Base-by-base conservation (phyloP, 2,888 invertebrate species). In the Metacarcinus magister region DNA sequence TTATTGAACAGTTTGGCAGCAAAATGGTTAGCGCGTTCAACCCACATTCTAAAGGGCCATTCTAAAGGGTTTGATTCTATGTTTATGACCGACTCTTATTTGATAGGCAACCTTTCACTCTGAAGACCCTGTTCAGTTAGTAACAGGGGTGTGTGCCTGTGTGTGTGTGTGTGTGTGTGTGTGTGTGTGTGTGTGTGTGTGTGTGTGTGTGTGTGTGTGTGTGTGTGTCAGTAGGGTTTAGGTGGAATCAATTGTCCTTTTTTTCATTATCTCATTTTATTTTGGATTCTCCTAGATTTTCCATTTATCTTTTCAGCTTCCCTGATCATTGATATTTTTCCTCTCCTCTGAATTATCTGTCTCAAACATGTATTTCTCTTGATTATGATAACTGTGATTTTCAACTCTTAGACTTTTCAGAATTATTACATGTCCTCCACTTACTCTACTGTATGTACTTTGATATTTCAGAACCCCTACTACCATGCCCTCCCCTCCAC, bases 161-260 rank as follows among this genome's bases (percentile, higher is more conserved):
- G 32, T 7, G n/a, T 13, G 23, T 82, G 82, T 82, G 89, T 32
- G 89, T 89, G 89, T 89, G 89, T 32, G 89, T 89, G 89, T 13
- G 89, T 89, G 89, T 89, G 89, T 89, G 89, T 32, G 89, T 89
- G 89, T 89, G 89, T 32, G 89, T 89, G 89, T 32, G 89, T 89
- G 89, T 89, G 89, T 32, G 89, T 89, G 89, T 89, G 89, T 89
- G 89, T 89, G 89, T 89, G 89, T 89, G 89, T 89, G n/a, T 89
- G n/a, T 23, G 89, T 32, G 32, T 28, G 3, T 5, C 3, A 32
- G 32, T 28, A 13, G 16, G 16, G 4, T 89, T 2, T 89, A 89
- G 2, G 16, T 28, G 89, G 32, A 5, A 89, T 5, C 32, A 28
- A 4, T 23, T 82, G 7, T 43, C n/a, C 10, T 48, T 28, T 48